phyloP scores from a whole-genome alignment of 2,113 vertebrate genomes.

The Camarhynchus parvulus region DNA sequence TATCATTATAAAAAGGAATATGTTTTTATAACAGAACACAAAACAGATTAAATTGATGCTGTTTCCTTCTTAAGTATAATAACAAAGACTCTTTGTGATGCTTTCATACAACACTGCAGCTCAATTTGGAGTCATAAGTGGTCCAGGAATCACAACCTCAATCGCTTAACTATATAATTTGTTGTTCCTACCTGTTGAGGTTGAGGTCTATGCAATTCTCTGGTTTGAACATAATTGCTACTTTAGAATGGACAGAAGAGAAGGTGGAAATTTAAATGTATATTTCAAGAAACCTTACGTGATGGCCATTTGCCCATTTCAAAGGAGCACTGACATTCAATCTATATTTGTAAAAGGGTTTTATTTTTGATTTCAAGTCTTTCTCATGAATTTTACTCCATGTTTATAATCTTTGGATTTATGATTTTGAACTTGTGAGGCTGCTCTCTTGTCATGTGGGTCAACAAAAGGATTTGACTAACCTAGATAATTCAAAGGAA shows the following conservation, averaged over 20 bases:
- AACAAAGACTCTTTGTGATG: neutral
- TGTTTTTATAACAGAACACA: neutral
- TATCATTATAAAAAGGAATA: neutral
- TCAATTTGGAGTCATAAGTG: neutral
- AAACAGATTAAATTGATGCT: neutral
- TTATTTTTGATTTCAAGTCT: conserved; percentile 29
- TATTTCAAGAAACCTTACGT: neutral
- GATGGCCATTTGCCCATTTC: neutral
- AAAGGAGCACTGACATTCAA: neutral
- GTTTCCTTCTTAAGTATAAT: neutral
- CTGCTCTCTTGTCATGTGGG: neutral
- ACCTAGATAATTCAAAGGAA: conserved; percentile 43
- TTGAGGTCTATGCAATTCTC: neutral
- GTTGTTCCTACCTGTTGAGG: neutral
- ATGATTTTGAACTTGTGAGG: conserved; percentile 30
- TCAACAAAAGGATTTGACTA: conserved; percentile 43
- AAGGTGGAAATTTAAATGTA: neutral
- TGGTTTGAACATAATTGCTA: neutral
- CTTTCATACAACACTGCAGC: neutral
- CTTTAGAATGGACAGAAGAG: neutral
- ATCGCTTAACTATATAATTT: neutral
- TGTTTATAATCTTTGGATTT: conserved; percentile 60
- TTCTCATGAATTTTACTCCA: conserved; percentile 60
- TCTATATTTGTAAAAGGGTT: neutral
- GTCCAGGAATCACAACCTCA: neutral